Evolutionary conservation across 2,113 vertebrate species (phyloP).

Genomic region (Tachysurus fulvidraco): DNA sequence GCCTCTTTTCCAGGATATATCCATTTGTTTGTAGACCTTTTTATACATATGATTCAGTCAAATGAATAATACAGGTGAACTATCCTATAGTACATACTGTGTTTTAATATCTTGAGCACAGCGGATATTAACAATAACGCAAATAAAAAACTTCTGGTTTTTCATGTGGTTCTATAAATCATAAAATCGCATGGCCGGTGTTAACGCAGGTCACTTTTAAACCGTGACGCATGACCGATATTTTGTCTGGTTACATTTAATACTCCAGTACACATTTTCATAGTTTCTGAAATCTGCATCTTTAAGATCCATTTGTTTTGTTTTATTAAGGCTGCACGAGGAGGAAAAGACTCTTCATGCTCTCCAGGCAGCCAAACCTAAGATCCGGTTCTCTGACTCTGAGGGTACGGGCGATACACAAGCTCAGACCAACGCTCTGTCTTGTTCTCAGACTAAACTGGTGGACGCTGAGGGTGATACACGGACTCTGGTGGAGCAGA

Average conservation of each 20-base stretch:
- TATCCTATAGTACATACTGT: background rate
- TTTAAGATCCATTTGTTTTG: background rate
- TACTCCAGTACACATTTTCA: background rate
- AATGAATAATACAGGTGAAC: background rate
- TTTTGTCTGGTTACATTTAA: background rate
- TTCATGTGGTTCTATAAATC: background rate
- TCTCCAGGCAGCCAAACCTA: conserved; percentile 65
- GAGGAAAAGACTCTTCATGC: conserved; percentile 88
- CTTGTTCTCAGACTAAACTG: conserved; percentile 41
- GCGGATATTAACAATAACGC: background rate
- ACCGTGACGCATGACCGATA: background rate
- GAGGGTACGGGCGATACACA: conserved; percentile 57
- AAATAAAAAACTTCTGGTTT: background rate
- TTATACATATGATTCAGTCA: background rate
- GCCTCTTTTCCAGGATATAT: background rate
- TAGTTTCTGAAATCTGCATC: background rate
- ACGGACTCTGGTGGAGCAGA: conserved; percentile 87
- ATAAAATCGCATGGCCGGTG: background rate
- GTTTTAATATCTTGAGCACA: background rate
- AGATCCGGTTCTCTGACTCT: conserved; percentile 33
- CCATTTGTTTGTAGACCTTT: background rate
- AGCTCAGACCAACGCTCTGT: conserved; percentile 55
- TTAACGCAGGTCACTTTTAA: background rate
- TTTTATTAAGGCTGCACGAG: conserved; percentile 84
- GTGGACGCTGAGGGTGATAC: conserved; percentile 47